phyloP scores from a whole-genome alignment of 2,888 invertebrate species.

The Camponotus fellah region DNA sequence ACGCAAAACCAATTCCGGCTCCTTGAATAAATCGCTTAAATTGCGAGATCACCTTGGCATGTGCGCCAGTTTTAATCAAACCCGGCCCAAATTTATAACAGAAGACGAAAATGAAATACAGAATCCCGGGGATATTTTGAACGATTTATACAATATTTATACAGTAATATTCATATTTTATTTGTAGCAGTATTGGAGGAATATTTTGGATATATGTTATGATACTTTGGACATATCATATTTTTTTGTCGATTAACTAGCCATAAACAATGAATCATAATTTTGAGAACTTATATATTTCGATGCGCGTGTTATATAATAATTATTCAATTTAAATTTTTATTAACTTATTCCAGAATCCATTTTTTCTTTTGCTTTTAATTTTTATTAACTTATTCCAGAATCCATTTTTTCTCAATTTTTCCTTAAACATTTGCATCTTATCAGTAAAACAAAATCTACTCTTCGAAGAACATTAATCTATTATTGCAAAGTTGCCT shows the following conservation, averaged over 20 bases:
- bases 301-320: neutral
- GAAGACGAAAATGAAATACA: slow-evolving; percentile 2
- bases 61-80: slow-evolving; percentile 44
- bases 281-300: neutral
- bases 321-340: neutral
- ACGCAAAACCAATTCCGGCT: neutral
- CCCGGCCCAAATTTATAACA: slow-evolving; percentile 31
- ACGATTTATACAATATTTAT: neutral
- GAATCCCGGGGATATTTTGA: neutral
- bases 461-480: neutral
- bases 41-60: slow-evolving; percentile 23
- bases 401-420: neutral
- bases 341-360: neutral
- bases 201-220: neutral
- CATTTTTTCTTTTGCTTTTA: neutral
- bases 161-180: slow-evolving; percentile 11
- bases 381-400: too few species aligned
- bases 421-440: neutral
- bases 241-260: too few species aligned
- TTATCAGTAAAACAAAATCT: neutral
- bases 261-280: neutral
- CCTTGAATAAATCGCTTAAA: slow-evolving; percentile 34
- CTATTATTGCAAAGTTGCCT: slow-evolving; percentile 14
- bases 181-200: neutral
- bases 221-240: too few species aligned